Evolutionary conservation across 2,113 vertebrate species (phyloP), one percentile per base, ranked within the genome.

Genomic region (Perca fluviatilis): DNA sequence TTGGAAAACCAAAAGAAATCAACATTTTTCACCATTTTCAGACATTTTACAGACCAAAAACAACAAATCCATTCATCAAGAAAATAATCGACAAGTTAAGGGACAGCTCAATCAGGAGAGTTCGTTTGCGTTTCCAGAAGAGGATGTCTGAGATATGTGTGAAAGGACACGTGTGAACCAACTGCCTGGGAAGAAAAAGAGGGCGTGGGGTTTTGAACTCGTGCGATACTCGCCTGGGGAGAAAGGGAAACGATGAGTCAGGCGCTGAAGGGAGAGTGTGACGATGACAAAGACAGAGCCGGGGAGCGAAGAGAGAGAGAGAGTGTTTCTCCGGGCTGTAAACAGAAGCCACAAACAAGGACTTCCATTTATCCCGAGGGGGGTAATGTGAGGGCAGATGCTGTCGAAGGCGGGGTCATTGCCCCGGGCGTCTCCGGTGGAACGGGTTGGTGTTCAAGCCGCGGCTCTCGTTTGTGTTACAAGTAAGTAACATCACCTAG

Each of bases 181-280:
- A 4, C 47, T 40, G 12, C 27, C 14, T 23, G 16, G 46, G 43
- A 18, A 47, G 3, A 13, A 67, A 49, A 68, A 63, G 15, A 50
- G 36, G 60, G 77, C 3, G 4, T 40, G 0, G 21, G 6, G 21
- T 27, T 72, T 47, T 56, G 12, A 61, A 27, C 43, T 79, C 53
- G 40, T 62, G 81, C 11, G 1, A 15, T 6, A 3, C 50, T 4
- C 21, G 74, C 73, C 8, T 74, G 71, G 21, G 50, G 56, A 46
- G 19, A 50, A 68, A 72, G 30, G 51, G 78, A 90, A 63, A 72
- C 36, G 15, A 69, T 88, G 85, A 89, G 68, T 89, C 89, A 89
- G 79, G 70, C 1, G 47, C 82, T 58, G n/a, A 77, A 81, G 62
- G 61, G 71, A 77, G 79, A 76, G 65, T 84, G 80, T 46, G 71